These are phyloP conservation scores for Thalassarche chlororhynchos DNA, from an alignment of 2,113 vertebrate genomes.

Conservation along the genomic window DNA sequence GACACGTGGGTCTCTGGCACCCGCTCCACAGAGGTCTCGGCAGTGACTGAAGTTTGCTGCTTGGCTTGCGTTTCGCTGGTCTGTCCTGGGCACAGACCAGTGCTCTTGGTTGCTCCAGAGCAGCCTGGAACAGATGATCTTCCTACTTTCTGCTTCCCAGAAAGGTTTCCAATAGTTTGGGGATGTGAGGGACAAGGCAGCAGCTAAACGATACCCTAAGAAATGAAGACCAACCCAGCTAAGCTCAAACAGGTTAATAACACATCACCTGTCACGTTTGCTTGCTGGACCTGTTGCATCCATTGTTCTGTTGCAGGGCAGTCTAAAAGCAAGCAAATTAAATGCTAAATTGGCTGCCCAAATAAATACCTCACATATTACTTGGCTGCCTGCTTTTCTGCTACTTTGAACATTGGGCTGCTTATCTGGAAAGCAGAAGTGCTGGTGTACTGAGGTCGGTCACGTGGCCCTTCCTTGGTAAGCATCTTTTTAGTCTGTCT, in stretches of 20 bases:
- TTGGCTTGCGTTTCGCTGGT: neutral
- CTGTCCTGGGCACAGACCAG: neutral
- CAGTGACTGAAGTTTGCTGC: neutral
- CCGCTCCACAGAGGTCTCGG: neutral
- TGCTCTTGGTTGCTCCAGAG: neutral
- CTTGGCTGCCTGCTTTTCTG: neutral
- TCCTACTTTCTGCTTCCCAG: neutral
- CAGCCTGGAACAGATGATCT: neutral
- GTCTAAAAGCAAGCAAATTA: neutral
- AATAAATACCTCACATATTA: neutral
- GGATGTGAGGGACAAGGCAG: neutral
- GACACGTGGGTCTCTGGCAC: neutral
- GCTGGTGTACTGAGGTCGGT: neutral
- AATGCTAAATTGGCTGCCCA: neutral
- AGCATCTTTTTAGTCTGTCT: neutral
- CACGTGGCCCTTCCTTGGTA: neutral
- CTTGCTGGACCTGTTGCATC: neutral
- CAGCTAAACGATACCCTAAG: neutral
- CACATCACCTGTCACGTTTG: neutral
- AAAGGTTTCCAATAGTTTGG: neutral
- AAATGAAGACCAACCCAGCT: neutral
- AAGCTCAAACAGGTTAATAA: neutral
- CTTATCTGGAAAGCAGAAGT: conserved; percentile 20
- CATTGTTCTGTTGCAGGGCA: neutral
- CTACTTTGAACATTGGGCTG: neutral